Evolutionary conservation across 53 echinoderm and acorn worm genomes (phyloP), one percentile per base, ranked within the genome.

Genomic region (Antedon mediterranea): DNA sequence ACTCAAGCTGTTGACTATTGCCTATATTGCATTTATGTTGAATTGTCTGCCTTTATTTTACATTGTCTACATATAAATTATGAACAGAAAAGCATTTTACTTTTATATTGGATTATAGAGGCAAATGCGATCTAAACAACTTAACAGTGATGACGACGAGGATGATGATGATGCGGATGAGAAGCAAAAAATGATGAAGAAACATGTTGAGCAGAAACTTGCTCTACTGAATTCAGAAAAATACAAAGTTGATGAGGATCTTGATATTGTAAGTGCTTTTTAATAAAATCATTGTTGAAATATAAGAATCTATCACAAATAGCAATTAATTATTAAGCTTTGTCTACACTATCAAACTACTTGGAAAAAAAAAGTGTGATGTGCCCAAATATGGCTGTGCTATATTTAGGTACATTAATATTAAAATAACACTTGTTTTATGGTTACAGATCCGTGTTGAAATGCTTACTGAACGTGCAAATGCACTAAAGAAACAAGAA

Each of bases 391-490:
- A n/a, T n/a, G 11, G n/a, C n/a, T 37, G 37, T 37, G 11, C 11
- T 6, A 11, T 37, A 37, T 11, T 6, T 37, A 37, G 11, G 37
- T 6, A 37, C 37, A n/a, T n/a, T n/a, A n/a, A n/a, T n/a, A n/a
- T n/a, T n/a, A 6, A 6, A 37, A 37, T 37, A 37, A 37, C 4
- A 37, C 11, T 75, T 43, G 3, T 43, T 44, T 43, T 78, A 2
- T 28, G 28, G 31, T 32, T 77, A 0, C 37, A 97, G 97, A 88
- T 97, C 31, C 83, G 90, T 74, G 84, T 77, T 30, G 97, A 97
- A 80, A 93, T 97, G 92, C 72, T 97, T 71, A 81, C 90, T 43
- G 97, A 93, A 37, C 83, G 89, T 77, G 92, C 93, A 28, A 71
- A 81, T 43, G 90, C 92, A 7, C 76, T 97, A 28, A 84, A 93